A percentile compares a stretch with the other conserved stretches of the same genome.
Evolutionary conservation across 2,888 invertebrate genomes (phyloP).

Genomic region (Ophion costatus): DNA sequence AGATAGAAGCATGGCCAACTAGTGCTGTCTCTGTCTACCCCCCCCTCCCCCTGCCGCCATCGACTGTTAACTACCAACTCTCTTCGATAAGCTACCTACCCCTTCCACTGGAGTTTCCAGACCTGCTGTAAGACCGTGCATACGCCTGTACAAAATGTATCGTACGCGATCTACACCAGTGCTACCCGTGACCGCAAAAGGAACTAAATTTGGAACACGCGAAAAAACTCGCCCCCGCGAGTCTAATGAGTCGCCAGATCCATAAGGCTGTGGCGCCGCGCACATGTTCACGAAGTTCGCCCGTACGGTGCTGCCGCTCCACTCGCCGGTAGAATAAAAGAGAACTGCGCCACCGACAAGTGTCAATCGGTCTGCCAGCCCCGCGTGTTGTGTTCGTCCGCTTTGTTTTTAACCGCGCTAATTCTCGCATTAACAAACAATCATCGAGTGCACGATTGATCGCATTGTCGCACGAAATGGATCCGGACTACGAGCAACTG

Average conservation of each 20-base stretch:
- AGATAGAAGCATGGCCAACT: no score
- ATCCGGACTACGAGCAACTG: conserved; percentile 77
- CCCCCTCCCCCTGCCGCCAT: no score
- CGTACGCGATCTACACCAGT: no score
- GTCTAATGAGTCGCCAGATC: background rate
- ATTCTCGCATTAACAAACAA: background rate
- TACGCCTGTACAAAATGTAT: no score
- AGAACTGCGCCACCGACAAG: background rate
- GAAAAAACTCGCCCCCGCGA: no score
- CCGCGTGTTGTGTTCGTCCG: background rate
- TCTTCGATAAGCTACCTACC: no score
- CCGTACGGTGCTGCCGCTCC: conserved; percentile 12
- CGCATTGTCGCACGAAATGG: conserved; percentile 66
- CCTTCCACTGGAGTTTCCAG: no score
- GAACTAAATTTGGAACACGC: no score
- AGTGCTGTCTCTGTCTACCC: no score
- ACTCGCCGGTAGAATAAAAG: background rate
- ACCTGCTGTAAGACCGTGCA: no score
- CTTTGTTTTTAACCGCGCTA: background rate
- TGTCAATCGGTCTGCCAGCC: background rate
- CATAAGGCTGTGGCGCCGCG: background rate
- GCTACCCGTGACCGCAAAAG: no score
- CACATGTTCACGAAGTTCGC: background rate
- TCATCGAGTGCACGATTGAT: background rate
- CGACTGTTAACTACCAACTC: no score